Evolutionary conservation across 2,888 invertebrate species (phyloP).

Genomic region (Silvanus unidentatus): DNA sequence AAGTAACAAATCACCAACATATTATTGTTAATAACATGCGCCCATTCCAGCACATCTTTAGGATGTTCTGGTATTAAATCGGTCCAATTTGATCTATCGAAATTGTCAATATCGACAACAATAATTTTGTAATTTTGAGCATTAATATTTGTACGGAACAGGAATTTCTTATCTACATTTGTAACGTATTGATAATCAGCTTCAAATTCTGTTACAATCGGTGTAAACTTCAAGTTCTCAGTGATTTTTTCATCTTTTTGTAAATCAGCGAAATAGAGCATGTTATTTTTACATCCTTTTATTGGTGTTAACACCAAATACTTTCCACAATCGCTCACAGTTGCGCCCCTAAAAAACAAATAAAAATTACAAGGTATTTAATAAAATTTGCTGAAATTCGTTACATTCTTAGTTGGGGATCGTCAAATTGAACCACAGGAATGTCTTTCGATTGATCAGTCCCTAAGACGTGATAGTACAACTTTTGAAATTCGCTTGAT

Average conservation of each 20-base stretch:
- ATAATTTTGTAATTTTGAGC: conserved; percentile 89
- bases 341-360: conserved; percentile 58
- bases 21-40: conserved; percentile 73
- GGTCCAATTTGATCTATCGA: conserved; percentile 71
- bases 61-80: conserved; percentile 78
- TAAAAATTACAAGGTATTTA: neutral
- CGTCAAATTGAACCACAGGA: conserved; percentile 82
- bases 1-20: conserved; percentile 85
- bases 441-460: conserved; percentile 83
- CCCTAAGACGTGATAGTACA: conserved; percentile 86
- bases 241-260: conserved; percentile 56
- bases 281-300: conserved; percentile 88
- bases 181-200: conserved; percentile 93
- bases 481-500: conserved; percentile 82
- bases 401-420: conserved; percentile 91
- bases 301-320: conserved; percentile 80
- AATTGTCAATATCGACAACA: conserved; percentile 70
- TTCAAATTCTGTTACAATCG: conserved; percentile 83
- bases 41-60: conserved; percentile 87
- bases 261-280: conserved; percentile 80
- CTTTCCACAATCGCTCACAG: conserved; percentile 85
- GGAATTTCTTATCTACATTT: conserved; percentile 74
- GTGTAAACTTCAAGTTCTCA: conserved; percentile 63
- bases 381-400: conserved; percentile 31
- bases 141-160: conserved; percentile 88